Conservation (phyloP, 1,140 invertebrate species). For the Stegodyphus mimosarum region DNA sequence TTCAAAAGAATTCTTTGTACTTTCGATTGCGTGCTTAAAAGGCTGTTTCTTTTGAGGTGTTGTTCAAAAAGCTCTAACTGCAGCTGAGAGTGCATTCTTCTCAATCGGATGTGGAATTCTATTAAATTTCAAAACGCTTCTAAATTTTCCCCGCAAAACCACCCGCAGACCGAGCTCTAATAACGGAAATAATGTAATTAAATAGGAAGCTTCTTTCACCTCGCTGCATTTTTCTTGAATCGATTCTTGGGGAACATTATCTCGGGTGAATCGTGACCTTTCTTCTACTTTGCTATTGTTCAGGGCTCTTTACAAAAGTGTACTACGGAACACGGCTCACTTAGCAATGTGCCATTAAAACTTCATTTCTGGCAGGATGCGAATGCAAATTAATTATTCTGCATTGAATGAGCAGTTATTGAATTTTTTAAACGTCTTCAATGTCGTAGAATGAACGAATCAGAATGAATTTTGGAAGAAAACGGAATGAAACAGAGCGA, state of each 20-base stretch:
- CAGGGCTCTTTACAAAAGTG: conserved; percentile 26
- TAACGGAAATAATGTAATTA: conserved; percentile 41
- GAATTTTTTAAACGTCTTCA: conserved; percentile 27
- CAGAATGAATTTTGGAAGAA: no score
- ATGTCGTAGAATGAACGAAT: no score
- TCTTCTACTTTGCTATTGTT: conserved; percentile 14
- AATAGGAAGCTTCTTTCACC: conserved; percentile 19
- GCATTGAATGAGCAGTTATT: conserved; percentile 12
- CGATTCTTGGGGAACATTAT: conserved; percentile 15
- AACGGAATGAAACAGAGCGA: no score
- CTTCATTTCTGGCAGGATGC: not conserved
- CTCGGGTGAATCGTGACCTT: conserved; percentile 22
- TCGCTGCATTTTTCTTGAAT: conserved; percentile 22
- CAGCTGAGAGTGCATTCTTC: no score
- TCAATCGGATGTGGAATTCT: not conserved
- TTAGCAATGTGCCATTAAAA: no score
- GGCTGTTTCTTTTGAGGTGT: no score
- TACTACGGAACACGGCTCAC: no score
- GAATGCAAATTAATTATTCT: conserved; percentile 28
- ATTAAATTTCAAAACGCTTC: conserved; percentile 17
- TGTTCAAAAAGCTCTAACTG: no score
- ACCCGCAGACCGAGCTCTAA: conserved; percentile 9
- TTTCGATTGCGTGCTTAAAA: no score
- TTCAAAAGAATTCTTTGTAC: no score
- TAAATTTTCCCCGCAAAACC: not conserved